Evolutionary conservation across 2,113 vertebrate species (phyloP), one percentile per base, ranked within the genome.

Genomic region (Microtus montanus): DNA sequence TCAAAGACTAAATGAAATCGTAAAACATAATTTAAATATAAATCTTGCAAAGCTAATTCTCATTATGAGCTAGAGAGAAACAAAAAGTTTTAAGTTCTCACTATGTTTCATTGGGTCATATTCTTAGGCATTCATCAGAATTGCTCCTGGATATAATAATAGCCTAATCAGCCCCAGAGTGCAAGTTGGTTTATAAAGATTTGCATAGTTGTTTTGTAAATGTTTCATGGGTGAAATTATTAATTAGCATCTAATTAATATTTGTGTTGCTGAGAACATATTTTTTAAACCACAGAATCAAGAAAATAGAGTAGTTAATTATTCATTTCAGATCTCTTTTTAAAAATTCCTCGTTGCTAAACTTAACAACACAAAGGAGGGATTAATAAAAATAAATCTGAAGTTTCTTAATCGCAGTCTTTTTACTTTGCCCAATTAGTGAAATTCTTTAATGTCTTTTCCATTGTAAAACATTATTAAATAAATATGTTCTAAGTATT

Each of bases 241-340:
- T 97, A 97, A 97, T 97, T 97, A 97, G 90, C 95, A 97, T 92
- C 35, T 96, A 98, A 97, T 96, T 98, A 98, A 95, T 96, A 97
- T 96, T 77, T 94, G 2, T 95, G 95, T 97, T 97, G 52, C 70
- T 95, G 38, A 97, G 83, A 95, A 97, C 47, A 33, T 96, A 97
- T 94, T 68, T 92, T 96, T 98, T 96, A 95, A 95, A 97, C 70
- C 41, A 96, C 89, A 66, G 87, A 98, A 97, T 97, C 70, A 96
- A 82, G 96, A 91, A 61, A 97, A 96, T 97, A 97, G 90, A 96
- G 84, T 95, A 95, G 77, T 96, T 97, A 97, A 94, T 97, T 97
- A 96, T 93, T 66, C 15, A 64, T 85, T 28, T 68, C 22, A 92
- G 92, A 94, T 75, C 33, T 95, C 84, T 94, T 74, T 19, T 93